Evolutionary conservation across 2,113 vertebrate species (phyloP).

Genomic region (Actinemys pallida): DNA sequence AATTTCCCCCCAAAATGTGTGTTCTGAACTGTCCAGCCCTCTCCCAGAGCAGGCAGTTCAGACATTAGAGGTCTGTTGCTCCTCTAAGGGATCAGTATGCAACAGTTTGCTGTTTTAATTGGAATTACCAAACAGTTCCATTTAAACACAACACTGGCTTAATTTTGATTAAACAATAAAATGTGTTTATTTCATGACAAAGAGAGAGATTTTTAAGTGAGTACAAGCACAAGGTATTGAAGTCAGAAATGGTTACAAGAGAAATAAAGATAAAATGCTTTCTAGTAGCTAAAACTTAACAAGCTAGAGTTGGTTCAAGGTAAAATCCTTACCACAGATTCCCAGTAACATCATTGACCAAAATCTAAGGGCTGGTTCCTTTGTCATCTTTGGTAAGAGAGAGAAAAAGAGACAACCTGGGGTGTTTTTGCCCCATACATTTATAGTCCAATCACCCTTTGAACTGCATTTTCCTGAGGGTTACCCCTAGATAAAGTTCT

Average conservation of each 20-base stretch:
- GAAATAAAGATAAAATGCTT: background rate
- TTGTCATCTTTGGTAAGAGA: background rate
- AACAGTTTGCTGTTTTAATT: background rate
- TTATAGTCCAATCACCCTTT: background rate
- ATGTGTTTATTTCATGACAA: background rate
- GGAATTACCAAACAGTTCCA: background rate
- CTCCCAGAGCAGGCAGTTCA: background rate
- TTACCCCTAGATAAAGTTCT: background rate
- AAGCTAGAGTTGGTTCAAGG: background rate
- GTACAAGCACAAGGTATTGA: background rate
- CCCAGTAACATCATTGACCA: background rate
- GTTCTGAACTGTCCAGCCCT: background rate
- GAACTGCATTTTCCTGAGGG: background rate
- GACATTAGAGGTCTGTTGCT: background rate
- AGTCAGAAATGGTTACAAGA: background rate
- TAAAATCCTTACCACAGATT: background rate
- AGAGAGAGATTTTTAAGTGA: background rate
- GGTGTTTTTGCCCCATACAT: background rate
- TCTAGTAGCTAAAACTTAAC: background rate
- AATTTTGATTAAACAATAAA: background rate
- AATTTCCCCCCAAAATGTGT: background rate
- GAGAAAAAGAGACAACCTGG: background rate
- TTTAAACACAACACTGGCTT: background rate
- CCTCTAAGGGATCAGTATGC: background rate
- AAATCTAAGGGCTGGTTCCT: background rate